A percentile compares a stretch with the other conserved stretches of the same genome.
phyloP scores from a whole-genome alignment of 2,888 invertebrate genomes.

The Myopa tessellatipennis region DNA sequence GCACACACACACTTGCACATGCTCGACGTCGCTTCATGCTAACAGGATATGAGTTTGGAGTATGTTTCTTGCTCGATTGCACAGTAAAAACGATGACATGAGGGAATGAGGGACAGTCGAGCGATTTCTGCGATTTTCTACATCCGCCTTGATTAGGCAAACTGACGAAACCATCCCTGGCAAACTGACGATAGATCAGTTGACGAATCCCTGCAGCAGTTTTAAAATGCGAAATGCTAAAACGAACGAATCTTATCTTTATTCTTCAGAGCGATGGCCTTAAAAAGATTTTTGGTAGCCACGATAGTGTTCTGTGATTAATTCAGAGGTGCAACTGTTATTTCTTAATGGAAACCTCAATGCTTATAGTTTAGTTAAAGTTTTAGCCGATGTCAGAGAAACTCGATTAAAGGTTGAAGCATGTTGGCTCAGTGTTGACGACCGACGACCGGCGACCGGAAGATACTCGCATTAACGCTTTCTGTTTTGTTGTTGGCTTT shows the following conservation, averaged over 20 bases:
- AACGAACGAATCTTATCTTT: background rate
- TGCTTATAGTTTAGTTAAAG: too few relatives aligned
- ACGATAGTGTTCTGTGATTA: background rate
- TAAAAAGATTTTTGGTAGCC: background rate
- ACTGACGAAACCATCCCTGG: too few relatives aligned
- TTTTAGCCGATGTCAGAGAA: too few relatives aligned
- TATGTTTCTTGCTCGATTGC: constrained; percentile 52
- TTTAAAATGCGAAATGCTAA: too few relatives aligned
- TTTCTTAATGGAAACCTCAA: too few relatives aligned
- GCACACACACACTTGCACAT: background rate
- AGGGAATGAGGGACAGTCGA: background rate
- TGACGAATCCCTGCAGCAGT: too few relatives aligned
- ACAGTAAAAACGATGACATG: background rate
- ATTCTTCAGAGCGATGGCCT: background rate
- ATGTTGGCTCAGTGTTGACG: background rate
- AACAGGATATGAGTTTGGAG: constrained; percentile 53
- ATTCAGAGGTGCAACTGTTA: background rate
- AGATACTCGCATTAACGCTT: constrained; percentile 13
- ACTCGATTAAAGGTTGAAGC: background rate
- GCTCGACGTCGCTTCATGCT: constrained; percentile 27
- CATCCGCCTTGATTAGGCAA: background rate
- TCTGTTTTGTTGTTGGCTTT: constrained; percentile 9
- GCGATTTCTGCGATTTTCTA: background rate
- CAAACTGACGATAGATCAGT: too few relatives aligned
- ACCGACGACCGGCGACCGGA: constrained; percentile 5